A percentile compares a stretch with the other conserved stretches of the same genome.
Evolutionary conservation across 2,888 invertebrate genomes (phyloP).

Genomic region (Ephialtes manifestator): DNA sequence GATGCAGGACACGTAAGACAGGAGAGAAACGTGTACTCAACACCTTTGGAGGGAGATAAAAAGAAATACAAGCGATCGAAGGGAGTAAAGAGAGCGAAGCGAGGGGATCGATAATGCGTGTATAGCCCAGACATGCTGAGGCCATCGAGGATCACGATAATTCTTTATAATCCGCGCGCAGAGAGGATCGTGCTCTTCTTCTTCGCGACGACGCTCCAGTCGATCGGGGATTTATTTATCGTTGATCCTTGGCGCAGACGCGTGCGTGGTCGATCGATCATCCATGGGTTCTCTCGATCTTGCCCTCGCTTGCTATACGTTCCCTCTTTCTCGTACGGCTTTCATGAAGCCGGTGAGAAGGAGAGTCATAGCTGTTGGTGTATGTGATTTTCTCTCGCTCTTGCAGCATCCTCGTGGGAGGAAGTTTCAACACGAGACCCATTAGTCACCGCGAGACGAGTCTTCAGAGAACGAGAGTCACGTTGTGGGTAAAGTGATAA

Average conservation of each 20-base stretch:
- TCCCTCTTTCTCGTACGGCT: conserved; percentile 22
- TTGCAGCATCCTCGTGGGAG: conserved; percentile 64
- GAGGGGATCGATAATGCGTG: conserved; percentile 51
- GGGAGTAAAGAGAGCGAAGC: conserved; percentile 48
- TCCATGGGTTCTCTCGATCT: conserved; percentile 43
- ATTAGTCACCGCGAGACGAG: conserved; percentile 72
- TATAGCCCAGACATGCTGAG: conserved; percentile 7
- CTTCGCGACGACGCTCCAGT: conserved; percentile 21
- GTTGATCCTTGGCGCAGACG: conserved; percentile 70
- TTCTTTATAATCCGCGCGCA: conserved; percentile 66
- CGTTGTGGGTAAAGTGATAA: conserved; percentile 59
- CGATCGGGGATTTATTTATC: conserved; percentile 74
- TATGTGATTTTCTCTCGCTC: conserved; percentile 37
- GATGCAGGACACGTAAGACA: conserved; percentile 62
- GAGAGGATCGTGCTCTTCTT: conserved; percentile 50
- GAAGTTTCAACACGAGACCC: conserved; percentile 67
- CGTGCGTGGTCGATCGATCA: conserved; percentile 73
- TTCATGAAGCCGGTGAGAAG: conserved; percentile 23
- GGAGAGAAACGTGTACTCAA: conserved; percentile 63
- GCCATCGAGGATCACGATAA: conserved; percentile 61
- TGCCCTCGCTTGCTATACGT: conserved; percentile 5
- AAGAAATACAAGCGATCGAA: not conserved
- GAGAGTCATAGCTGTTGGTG: conserved; percentile 32
- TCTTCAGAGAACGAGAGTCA: conserved; percentile 70
- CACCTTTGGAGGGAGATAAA: conserved; percentile 54